These are phyloP conservation scores for Aromia moschata DNA, from an alignment of 2,888 invertebrate genomes.

Conservation along the genomic window DNA sequence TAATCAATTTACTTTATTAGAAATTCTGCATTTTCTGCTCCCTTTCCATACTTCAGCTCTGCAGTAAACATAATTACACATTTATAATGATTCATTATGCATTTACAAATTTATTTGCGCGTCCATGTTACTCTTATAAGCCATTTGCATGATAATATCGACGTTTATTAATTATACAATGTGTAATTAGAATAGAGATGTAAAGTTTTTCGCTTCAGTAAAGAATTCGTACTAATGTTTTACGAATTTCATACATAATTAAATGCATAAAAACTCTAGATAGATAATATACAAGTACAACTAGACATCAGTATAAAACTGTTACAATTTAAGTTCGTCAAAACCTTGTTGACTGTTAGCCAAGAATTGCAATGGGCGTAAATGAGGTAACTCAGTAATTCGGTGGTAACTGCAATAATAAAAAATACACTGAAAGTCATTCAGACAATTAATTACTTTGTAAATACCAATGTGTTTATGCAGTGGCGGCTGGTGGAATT, in stretches of 20 bases:
- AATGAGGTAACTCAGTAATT: too few species aligned
- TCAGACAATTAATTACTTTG: too few species aligned
- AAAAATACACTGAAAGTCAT: too few species aligned
- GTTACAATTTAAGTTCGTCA: too few species aligned
- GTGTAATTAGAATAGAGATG: conserved; percentile 37
- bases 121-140: conserved; percentile 23
- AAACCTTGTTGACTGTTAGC: too few species aligned
- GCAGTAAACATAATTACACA: conserved; percentile 40
- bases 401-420: too few species aligned
- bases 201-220: conserved; percentile 4
- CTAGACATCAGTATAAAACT: too few species aligned
- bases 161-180: conserved; percentile 39
- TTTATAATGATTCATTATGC: conserved; percentile 35
- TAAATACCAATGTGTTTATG: too few species aligned
- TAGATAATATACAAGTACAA: too few species aligned
- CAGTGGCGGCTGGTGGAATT: too few species aligned
- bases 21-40: conserved; percentile 47
- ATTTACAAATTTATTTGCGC: conserved; percentile 30
- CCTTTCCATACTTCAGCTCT: conserved; percentile 29
- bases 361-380: too few species aligned
- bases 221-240: not conserved
- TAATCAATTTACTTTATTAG: conserved; percentile 61
- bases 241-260: conserved; percentile 11
- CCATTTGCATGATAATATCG: conserved; percentile 41
- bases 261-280: conserved; percentile 4